Base-by-base conservation (phyloP, 2,113 vertebrate genomes). In the Solea solea region DNA sequence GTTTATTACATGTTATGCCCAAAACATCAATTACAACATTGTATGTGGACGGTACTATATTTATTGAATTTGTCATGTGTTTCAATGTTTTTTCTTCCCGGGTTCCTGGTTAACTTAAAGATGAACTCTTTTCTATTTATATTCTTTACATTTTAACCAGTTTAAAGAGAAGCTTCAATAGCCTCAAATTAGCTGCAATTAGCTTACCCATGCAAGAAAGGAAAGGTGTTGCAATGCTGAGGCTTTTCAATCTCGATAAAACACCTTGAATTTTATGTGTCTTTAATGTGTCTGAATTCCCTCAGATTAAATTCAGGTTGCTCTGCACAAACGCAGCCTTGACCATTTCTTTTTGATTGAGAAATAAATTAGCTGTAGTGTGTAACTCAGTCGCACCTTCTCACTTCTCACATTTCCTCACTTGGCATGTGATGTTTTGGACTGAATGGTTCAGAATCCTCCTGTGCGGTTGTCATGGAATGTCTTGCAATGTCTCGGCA, bases 391-490 rank as follows among this genome's bases (percentile, higher is more conserved):
- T 69, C 74, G 74, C 72, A 73, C 78, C 55, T 53, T 78, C 63
- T 72, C 41, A 28, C 59, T 63, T 42, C 41, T 42, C 9, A 7
- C 74, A 67, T 57, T 69, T 72, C 40, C 56, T 58, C 46, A 56
- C 25, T 69, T 80, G 70, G 57, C 60, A 62, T 82, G 60, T 76
- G 69, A 73, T 14, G 9, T 80, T 80, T 74, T 42, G 44, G 56
- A 73, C 11, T 14, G 74, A 85, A 80, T 70, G 53, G 70, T 86
- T 81, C 67, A 59, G 65, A 86, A 81, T 85, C 69, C 81, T 80
- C 52, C 61, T 64, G 73, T 62, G 55, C 49, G 74, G 84, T 90
- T 89, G 88, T 90, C 91, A 89, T 85, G 89, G 84, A 88, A 88
- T 39, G 55, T 88, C 80, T 88, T 39, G 72, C 71, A 72, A 80